These are phyloP conservation scores for Bugula neritina DNA, from an alignment of 2,888 invertebrate genomes.

Conservation along the genomic window DNA sequence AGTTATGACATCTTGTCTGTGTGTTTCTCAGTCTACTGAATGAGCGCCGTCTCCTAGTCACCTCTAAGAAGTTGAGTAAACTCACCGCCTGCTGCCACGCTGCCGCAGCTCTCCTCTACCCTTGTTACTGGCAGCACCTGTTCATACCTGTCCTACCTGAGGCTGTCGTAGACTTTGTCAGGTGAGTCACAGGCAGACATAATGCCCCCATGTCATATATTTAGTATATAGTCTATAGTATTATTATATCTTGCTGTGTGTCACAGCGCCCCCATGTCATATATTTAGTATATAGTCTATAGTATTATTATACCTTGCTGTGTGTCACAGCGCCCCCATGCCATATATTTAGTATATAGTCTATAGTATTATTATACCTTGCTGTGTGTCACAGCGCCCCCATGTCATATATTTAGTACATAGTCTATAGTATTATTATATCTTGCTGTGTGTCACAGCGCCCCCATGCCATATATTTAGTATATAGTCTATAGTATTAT, in stretches of 20 bases:
- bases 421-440: too few relatives aligned
- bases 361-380: too few relatives aligned
- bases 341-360: too few relatives aligned
- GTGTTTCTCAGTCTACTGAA: slow-evolving; percentile 67
- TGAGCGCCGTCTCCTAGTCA: slow-evolving; percentile 87
- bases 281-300: slow-evolving; percentile 64
- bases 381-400: slow-evolving; percentile 53
- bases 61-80: slow-evolving; percentile 78
- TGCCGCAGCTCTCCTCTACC: slow-evolving; percentile 86
- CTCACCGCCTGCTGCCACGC: slow-evolving; percentile 80
- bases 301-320: too few relatives aligned
- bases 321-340: slow-evolving; percentile 57
- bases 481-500: too few relatives aligned
- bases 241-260: too few relatives aligned
- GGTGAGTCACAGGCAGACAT: slow-evolving; percentile 42
- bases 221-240: too few relatives aligned
- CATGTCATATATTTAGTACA: too few relatives aligned
- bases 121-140: slow-evolving; percentile 98
- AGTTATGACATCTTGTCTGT: too few relatives aligned
- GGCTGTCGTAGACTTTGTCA: slow-evolving; percentile 68
- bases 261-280: slow-evolving; percentile 88
- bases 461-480: too few relatives aligned
- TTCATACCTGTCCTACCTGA: slow-evolving; percentile 90
- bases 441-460: too few relatives aligned
- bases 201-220: slow-evolving; percentile 94